Evolutionary conservation across 2,888 invertebrate species (phyloP), one percentile per base, ranked within the genome.

Genomic region (Ophion costatus): DNA sequence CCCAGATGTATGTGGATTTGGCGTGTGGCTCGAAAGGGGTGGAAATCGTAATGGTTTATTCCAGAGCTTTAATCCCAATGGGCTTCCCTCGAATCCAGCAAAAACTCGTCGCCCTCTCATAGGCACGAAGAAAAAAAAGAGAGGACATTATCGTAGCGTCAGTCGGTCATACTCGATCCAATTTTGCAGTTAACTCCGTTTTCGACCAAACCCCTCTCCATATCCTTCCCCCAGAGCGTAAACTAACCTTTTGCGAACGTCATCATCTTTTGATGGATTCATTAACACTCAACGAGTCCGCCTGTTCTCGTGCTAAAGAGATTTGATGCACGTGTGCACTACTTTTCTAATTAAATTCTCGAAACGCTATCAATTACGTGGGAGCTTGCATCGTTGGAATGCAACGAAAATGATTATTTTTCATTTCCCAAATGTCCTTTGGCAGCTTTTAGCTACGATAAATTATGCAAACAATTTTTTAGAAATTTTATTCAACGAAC

Each of bases 41-140:
- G 66, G 82, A 82, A 84, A 85, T 79, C 75, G 82, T 63, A 79
- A 85, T 70, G 82, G 67, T 85, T 85, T 85, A 85, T 82, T 82
- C 84, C 82, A 29, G 84, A 80, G 82, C 82, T 85, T 81, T 79
- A 67, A 33, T 85, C 76, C 42, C 71, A 59, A 61, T 71, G 79
- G 84, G 82, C 71, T 85, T 84, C 76, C 9, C 45, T 61, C 24
- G 70, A 14, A n/a, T 76, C 61, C 63, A 20, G 10, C 51, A 45
- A 70, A 66, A 66, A 71, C 56, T 71, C 74, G 56, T n/a, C 42
- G 24, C 70, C 64, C 45, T 56, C 38, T 64, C 77, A 66, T 29
- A 56, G 29, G 29, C 10, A 56, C 6, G 24, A 29, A 56, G 51
- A 70, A n/a, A 29, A 6, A 69, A 51, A 29, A 66, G 51, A 66